Evolutionary conservation across 1,140 invertebrate genomes (phyloP), one percentile per base, ranked within the genome.

Genomic region (Apis cerana): DNA sequence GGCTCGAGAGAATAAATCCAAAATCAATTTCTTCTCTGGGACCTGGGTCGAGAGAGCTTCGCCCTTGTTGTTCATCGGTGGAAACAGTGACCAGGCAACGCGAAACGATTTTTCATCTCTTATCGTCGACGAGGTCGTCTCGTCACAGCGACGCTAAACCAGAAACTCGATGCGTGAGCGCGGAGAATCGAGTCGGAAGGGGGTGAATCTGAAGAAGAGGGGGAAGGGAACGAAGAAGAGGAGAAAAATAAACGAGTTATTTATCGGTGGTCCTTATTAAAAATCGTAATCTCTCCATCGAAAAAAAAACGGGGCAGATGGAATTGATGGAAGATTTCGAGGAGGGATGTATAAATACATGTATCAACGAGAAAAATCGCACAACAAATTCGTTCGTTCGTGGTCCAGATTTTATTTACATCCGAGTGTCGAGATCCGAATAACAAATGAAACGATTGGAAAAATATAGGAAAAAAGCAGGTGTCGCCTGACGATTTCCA

Each of bases 21-120:
- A 85, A 88, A 88, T 88, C 85, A 82, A 85, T 88, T 85, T 85
- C 74, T 75, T 48, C 84, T 7, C 4, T 7, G 4, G 71, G 13
- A 19, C 48, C 74, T 71, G 54, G 68, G n/a, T 13, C n/a, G 7
- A 43, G n/a, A 43, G 52, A 17, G 15, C 17, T 43, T 68, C 19
- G 33, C 12, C 43, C 19, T 43, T 43, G 27, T 27, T 67, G 54
- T 21, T 85, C 65, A 3, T 56, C 59, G 59, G 0, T 52, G 59
- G 52, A 82, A 82, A 69, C 64, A 15, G 17, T 17, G 12, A 48
- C 27, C 50, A 58, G 43, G 27, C 50, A 21, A 67, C 65, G 8
- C 54, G 27, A 33, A 61, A 56, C 75, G 70, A 87, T 87, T 85
- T 85, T 87, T 87, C 70, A 79, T 84, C 62, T 61, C 64, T 82